A percentile compares a stretch with the other conserved stretches of the same genome.
These are phyloP conservation scores for Pyrocoelia pectoralis DNA, from an alignment of 2,888 invertebrate genomes.

Conservation along the genomic window DNA sequence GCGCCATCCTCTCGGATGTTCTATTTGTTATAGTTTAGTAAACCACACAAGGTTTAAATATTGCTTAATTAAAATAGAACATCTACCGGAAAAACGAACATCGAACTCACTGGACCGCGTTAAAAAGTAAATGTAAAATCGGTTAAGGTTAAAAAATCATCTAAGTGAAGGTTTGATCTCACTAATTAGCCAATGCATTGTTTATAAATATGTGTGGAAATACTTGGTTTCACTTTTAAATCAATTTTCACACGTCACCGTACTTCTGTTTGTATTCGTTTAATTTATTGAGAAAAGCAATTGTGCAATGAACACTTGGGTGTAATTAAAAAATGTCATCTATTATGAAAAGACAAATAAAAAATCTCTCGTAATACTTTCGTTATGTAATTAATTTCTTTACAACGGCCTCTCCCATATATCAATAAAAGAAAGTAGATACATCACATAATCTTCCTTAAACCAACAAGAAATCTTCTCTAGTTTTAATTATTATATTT, in stretches of 20 bases:
- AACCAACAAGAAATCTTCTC: not conserved
- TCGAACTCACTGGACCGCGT: slow-evolving; percentile 3
- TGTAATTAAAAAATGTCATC: slow-evolving; percentile 1
- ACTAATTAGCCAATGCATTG: not conserved
- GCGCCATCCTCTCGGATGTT: not conserved
- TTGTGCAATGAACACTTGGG: not conserved
- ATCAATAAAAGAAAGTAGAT: slow-evolving; percentile 13
- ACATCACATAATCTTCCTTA: slow-evolving; percentile 1
- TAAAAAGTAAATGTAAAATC: slow-evolving; percentile 16
- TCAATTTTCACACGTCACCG: too few species aligned
- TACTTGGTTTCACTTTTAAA: not conserved
- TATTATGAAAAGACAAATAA: not conserved
- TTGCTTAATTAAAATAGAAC: not conserved
- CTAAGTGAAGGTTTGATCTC: slow-evolving; percentile 1
- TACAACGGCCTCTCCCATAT: slow-evolving; percentile 13
- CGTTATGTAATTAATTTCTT: slow-evolving; percentile 3
- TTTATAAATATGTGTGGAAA: not conserved
- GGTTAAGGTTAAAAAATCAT: slow-evolving; percentile 15
- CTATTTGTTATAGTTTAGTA: not conserved
- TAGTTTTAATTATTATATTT: not conserved
- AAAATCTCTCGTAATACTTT: not conserved
- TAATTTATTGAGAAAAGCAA: too few species aligned
- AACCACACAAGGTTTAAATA: not conserved
- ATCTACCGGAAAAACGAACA: not conserved
- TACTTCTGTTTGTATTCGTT: too few species aligned